Base-by-base conservation (phyloP, 1,140 invertebrate genomes). In the Drosophila equinoxialis region DNA sequence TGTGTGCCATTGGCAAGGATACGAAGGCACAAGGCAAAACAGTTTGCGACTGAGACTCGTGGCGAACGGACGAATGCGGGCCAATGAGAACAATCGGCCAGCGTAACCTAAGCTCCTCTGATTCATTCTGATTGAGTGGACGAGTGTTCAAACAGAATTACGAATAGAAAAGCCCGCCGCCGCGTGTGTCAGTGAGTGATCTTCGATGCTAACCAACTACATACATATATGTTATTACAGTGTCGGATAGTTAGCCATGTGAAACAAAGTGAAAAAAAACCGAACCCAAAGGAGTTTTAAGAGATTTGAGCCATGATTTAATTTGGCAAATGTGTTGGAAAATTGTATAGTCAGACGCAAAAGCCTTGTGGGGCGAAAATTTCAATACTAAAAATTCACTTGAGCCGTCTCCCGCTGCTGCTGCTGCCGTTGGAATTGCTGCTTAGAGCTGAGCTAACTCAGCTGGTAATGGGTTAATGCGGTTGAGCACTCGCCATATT, bases 281-380 rank as follows among this genome's bases (percentile, higher is more conserved):
- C 8, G n/a, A 37, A 37, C 35, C 35, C 35, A 57, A 65, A 63
- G 42, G 14, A 65, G 37, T 65, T 58, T 17, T 39, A 11, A 63
- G 60, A 67, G 63, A 71, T 67, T 69, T 72, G 14, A 57, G 68
- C 77, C 79, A 86, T 86, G 77, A 86, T 87, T 87, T 89, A 84
- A 87, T 89, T 83, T 89, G 81, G 77, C 77, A 87, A 87, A 87
- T 87, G 84, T 89, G 80, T 81, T 89, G 84, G 84, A 89, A 87
- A 87, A 87, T 87, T 89, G 80, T 89, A 81, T 68, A 82, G 70
- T 66, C 45, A 17, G 67, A 75, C 72, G 71, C 67, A 75, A 86
- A 77, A 79, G 76, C 76, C 45, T 39, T 13, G n/a, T 7, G 64
- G 58, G 17, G 37, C 33, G 8, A 60, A 35, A 17, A 26, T 30